Evolutionary conservation across 2,797 vertebrate species (phyloP).

Genomic region (Coracias cyanogaster): DNA sequence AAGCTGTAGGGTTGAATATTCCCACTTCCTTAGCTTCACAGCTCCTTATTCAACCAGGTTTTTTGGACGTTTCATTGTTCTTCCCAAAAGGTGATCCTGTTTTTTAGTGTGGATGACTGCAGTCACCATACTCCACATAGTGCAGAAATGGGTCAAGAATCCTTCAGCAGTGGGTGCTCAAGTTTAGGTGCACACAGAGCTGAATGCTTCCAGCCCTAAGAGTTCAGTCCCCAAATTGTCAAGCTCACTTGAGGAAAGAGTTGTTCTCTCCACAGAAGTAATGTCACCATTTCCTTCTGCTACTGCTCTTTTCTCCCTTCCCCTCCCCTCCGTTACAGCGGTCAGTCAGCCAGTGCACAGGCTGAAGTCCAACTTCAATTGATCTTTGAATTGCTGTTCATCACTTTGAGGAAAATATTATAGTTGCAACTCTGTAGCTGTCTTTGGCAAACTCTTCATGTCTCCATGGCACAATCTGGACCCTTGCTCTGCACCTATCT

Average conservation of each 20-base stretch:
- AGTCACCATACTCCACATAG: not conserved
- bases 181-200: not conserved
- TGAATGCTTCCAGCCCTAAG: not conserved
- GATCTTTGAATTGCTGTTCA: not conserved
- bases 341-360: not conserved
- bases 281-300: not conserved
- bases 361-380: not conserved
- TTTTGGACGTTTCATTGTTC: not conserved
- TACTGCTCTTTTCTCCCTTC: not conserved
- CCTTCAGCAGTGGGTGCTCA: not conserved
- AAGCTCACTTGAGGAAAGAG: not conserved
- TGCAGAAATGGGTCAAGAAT: not conserved
- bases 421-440: not conserved
- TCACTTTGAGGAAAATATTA: not conserved
- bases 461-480: not conserved
- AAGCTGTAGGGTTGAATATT: not conserved
- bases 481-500: not conserved
- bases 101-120: not conserved
- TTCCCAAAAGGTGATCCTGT: not conserved
- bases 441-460: not conserved
- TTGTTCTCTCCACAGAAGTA: not conserved
- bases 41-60: not conserved
- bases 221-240: not conserved
- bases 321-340: not conserved
- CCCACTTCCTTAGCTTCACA: not conserved